A percentile compares a stretch with the other conserved stretches of the same genome.
phyloP scores from a whole-genome alignment of 2,797 vertebrate genomes.

The Enteromius viviparus region DNA sequence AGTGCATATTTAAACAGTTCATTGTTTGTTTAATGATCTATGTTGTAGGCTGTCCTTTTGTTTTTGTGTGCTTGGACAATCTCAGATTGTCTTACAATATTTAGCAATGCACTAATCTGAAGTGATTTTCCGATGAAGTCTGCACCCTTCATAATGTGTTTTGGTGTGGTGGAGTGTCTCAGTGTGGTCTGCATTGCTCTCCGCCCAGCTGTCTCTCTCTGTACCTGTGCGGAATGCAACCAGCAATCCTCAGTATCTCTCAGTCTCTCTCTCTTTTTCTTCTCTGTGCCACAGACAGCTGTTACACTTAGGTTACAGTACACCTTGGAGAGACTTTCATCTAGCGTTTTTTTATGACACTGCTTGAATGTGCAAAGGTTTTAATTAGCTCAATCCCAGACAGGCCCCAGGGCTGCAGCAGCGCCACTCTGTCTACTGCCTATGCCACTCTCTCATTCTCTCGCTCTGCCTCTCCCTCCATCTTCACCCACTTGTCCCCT shows the following conservation, averaged over 20 bases:
- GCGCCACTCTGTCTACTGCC: slow-evolving; percentile 84
- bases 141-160: slow-evolving; percentile 40
- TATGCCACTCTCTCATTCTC: slow-evolving; percentile 70
- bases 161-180: slow-evolving; percentile 60
- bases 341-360: slow-evolving; percentile 94
- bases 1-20: not conserved
- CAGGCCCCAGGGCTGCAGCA: slow-evolving; percentile 94
- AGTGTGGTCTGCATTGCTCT: slow-evolving; percentile 69
- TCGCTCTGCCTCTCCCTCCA: slow-evolving; percentile 63
- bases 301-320: slow-evolving; percentile 85
- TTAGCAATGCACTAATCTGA: not conserved
- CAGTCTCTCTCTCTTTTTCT: slow-evolving; percentile 47
- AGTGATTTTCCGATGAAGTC: not conserved
- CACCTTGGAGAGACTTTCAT: slow-evolving; percentile 92
- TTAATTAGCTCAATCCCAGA: slow-evolving; percentile 96
- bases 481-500: slow-evolving; percentile 54
- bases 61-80: not conserved
- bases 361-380: slow-evolving; percentile 95
- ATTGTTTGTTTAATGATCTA: not conserved
- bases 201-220: slow-evolving; percentile 58
- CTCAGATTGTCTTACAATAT: not conserved
- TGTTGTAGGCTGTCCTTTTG: not conserved
- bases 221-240: slow-evolving; percentile 78
- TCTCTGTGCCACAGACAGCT: slow-evolving; percentile 80
- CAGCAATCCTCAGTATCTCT: slow-evolving; percentile 67